A percentile compares a stretch with the other conserved stretches of the same genome.
Evolutionary conservation across 2,888 invertebrate species (phyloP).

Genomic region (Diplazon laetatorius): DNA sequence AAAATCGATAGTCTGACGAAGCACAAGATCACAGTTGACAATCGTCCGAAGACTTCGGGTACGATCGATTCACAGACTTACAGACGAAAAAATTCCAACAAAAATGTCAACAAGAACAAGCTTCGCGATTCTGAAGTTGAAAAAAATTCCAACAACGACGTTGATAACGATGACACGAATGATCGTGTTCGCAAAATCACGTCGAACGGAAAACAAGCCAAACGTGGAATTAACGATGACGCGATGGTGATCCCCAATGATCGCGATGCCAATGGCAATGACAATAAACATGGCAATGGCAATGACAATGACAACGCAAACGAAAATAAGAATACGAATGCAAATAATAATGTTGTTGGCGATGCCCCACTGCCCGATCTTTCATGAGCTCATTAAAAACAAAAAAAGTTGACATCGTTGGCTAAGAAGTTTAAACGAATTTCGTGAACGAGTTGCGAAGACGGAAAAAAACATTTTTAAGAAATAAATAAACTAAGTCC

Average conservation of each 20-base stretch:
- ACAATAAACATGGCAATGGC: neutral
- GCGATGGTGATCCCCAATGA: neutral
- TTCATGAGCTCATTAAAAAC: too few species aligned
- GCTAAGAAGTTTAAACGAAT: neutral
- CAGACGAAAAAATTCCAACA: neutral
- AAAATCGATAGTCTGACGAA: too few species aligned
- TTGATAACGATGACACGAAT: neutral
- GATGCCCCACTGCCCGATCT: too few species aligned
- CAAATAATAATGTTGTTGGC: too few species aligned
- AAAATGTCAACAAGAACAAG: slow-evolving; percentile 19
- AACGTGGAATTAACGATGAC: neutral
- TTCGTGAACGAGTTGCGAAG: neutral
- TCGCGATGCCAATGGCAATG: neutral
- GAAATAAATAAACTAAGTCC: too few species aligned
- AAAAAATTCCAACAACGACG: neutral
- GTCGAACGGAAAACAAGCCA: neutral
- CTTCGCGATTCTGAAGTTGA: neutral
- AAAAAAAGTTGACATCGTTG: neutral
- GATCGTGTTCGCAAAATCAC: neutral
- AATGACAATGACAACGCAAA: slow-evolving; percentile 35
- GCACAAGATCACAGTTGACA: too few species aligned
- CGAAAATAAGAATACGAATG: too few species aligned
- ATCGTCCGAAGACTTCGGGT: too few species aligned
- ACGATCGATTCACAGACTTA: too few species aligned
- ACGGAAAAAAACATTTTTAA: neutral